These are phyloP conservation scores for Porites australiensis DNA, from an alignment of 64 coral and sea anemone species.

Conservation along the genomic window DNA sequence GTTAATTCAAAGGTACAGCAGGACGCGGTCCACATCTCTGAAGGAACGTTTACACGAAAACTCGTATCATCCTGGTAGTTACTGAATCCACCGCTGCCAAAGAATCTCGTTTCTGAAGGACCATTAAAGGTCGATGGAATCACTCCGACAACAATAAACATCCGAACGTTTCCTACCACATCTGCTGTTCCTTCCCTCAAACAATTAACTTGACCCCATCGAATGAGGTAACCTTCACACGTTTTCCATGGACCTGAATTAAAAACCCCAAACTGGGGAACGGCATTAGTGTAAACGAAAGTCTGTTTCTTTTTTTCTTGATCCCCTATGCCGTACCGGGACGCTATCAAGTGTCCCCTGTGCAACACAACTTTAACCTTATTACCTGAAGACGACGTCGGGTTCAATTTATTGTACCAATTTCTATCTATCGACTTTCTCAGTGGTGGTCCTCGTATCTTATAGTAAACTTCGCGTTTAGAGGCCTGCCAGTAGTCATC, in stretches of 20 bases:
- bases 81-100: slow-evolving; percentile 19
- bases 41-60: background rate
- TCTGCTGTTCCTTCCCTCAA: background rate
- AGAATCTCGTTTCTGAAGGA: background rate
- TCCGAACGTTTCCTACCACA: background rate
- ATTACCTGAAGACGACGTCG: background rate
- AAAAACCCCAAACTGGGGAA: background rate
- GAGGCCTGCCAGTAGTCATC: background rate
- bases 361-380: background rate
- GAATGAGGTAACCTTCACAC: background rate
- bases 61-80: background rate
- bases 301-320: background rate
- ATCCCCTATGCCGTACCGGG: background rate
- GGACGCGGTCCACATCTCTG: background rate
- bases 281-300: slow-evolving; percentile 18
- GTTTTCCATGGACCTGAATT: background rate
- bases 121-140: background rate
- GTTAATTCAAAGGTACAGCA: background rate
- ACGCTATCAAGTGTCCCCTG: slow-evolving; percentile 5
- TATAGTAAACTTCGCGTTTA: background rate
- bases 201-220: background rate
- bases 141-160: background rate
- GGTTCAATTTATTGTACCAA: background rate
- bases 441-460: too few relatives aligned
- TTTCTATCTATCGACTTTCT: background rate